These are phyloP conservation scores for Ectemnius cavifrons DNA, from an alignment of 2,888 invertebrate genomes.

Conservation along the genomic window DNA sequence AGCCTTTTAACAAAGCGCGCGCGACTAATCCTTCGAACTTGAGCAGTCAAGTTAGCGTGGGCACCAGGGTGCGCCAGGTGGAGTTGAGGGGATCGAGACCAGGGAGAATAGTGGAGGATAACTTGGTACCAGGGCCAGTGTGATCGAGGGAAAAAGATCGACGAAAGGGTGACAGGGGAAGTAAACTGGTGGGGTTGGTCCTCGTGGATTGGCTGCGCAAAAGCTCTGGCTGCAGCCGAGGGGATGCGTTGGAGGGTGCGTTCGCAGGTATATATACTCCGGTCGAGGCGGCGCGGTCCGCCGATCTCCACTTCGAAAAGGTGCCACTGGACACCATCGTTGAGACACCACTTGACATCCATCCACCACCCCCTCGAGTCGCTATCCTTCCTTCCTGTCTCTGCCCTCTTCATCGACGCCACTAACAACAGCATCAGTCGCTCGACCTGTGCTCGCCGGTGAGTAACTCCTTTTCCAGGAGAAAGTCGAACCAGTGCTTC, in stretches of 20 bases:
- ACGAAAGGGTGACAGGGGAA: conserved; percentile 29
- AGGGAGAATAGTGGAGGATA: neutral
- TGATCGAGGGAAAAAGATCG: conserved; percentile 29
- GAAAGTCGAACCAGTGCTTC: no score
- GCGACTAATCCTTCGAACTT: no score
- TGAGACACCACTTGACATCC: neutral
- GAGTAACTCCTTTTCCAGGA: no score
- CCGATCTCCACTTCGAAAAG: conserved; percentile 54
- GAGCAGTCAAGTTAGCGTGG: neutral
- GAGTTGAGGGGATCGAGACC: no score
- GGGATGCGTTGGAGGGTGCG: conserved; percentile 63
- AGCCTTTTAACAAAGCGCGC: no score
- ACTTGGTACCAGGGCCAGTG: neutral
- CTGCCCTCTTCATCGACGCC: no score
- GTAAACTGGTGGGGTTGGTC: conserved; percentile 53
- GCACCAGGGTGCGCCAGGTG: neutral
- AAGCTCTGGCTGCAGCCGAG: conserved; percentile 52
- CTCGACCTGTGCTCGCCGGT: no score
- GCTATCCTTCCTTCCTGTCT: no score
- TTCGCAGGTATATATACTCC: conserved; percentile 63
- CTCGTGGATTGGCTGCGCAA: conserved; percentile 63
- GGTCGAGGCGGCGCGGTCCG: conserved; percentile 42
- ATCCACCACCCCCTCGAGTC: neutral
- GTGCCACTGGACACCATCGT: conserved; percentile 25
- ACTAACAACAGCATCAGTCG: no score